Evolutionary conservation across 2,888 invertebrate species (phyloP).

Genomic region (Agrenia bidenticulata): DNA sequence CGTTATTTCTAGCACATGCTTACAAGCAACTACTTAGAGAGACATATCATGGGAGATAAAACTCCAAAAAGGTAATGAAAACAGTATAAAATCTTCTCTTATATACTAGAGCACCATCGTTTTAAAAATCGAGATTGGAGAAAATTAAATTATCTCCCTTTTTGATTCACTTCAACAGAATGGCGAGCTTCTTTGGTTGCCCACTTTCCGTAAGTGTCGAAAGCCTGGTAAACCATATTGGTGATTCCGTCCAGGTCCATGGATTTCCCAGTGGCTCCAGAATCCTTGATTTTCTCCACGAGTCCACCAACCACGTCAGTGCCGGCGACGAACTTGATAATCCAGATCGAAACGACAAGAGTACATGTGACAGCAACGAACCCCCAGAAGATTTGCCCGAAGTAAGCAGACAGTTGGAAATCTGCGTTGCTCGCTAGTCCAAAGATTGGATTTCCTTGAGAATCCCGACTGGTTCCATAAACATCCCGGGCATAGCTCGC

Average conservation of each 20-base stretch:
- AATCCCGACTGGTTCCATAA: constrained; percentile 25
- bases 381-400: constrained; percentile 48
- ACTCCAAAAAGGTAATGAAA: too few relatives aligned
- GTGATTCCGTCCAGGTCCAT: constrained; percentile 50
- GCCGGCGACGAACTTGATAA: constrained; percentile 37
- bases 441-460: constrained; percentile 37
- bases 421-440: constrained; percentile 45
- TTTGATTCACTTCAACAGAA: constrained; percentile 12
- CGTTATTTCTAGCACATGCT: too few relatives aligned
- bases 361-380: constrained; percentile 29
- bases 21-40: too few relatives aligned
- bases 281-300: constrained; percentile 38
- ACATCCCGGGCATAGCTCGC: constrained; percentile 23
- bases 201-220: constrained; percentile 46
- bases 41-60: too few relatives aligned
- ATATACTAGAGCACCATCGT: constrained; percentile 6
- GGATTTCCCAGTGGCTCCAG: constrained; percentile 31
- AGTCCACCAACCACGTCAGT: constrained; percentile 41
- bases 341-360: constrained; percentile 30
- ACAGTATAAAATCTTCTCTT: not conserved
- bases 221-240: constrained; percentile 46
- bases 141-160: not conserved
- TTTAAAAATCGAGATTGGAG: not conserved
- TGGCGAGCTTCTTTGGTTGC: constrained; percentile 32
- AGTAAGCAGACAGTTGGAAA: constrained; percentile 46